Base-by-base conservation (phyloP, 2,888 invertebrate species). In the Nebria salina region DNA sequence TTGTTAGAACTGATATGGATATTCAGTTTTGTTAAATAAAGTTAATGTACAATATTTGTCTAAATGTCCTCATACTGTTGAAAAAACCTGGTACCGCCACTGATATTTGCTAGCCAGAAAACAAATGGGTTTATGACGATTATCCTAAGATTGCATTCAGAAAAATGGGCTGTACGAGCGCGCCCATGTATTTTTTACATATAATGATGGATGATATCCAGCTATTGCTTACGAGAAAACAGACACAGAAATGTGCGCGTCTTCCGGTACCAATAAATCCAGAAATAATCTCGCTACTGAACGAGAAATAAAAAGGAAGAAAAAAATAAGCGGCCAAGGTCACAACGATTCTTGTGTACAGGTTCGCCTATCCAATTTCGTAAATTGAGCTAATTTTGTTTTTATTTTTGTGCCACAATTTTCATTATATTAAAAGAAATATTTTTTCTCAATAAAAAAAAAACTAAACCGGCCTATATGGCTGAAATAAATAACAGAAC, bases 71-170 rank as follows among this genome's bases (percentile, higher is more conserved):
- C 20, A 20, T 20, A 20, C 20, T 20, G 20, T 20, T 20, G 20
- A 20, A 34, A 34, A 34, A 34, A 34, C 34, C 4, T 34, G 34
- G 34, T 34, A 5, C 2, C 34, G 34, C 34, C 34, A 34, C 34
- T 34, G 34, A 54, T 54, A 54, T 54, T 54, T 26, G 20, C 75
- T 66, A 78, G 65, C 65, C 76, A 76, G 65, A 76, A 81, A 81
- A 81, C 81, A 81, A 81, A 81, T 81, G 81, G 81, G 76, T 73
- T 81, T 73, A 65, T 76, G 66, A 65, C 81, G 81, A 81, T 81
- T 81, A 81, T 81, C 81, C 81, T 81, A 76, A 81, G 81, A 81
- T 81, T 81, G 81, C 81, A 81, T 81, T 72, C 76, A 20, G 70
- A 76, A 81, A 81, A 81, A 81, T 76, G 79, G 70, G 34, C 2